Conservation (phyloP, 2,113 vertebrate genomes). For the Ptilonorhynchus violaceus region DNA sequence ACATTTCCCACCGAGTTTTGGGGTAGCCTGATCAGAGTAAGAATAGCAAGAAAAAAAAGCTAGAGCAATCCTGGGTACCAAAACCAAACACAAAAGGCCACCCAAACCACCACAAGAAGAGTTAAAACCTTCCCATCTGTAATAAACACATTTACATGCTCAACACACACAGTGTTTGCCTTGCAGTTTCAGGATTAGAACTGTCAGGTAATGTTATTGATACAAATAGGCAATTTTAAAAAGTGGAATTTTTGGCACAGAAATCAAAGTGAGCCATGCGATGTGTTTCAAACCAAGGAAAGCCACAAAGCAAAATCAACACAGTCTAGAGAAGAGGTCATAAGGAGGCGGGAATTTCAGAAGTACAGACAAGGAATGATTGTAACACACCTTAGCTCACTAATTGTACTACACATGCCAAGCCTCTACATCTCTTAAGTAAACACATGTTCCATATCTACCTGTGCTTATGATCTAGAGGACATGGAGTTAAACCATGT, state of each 20-base stretch:
- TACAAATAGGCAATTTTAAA: not conserved
- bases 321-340: not conserved
- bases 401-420: not conserved
- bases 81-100: not conserved
- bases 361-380: not conserved
- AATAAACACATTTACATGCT: not conserved
- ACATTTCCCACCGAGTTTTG: not conserved
- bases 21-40: not conserved
- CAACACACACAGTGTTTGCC: not conserved
- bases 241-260: not conserved
- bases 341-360: not conserved
- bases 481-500: not conserved
- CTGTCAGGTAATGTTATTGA: not conserved
- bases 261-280: not conserved
- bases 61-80: not conserved
- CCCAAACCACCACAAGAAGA: not conserved
- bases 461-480: not conserved
- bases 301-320: not conserved
- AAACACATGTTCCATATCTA: not conserved
- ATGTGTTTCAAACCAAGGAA: not conserved
- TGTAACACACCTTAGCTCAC: not conserved
- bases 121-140: not conserved
- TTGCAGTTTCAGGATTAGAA: not conserved
- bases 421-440: not conserved
- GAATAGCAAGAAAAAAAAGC: not conserved